Evolutionary conservation across 1,140 invertebrate genomes (phyloP).

Genomic region (Lethrus apterus): DNA sequence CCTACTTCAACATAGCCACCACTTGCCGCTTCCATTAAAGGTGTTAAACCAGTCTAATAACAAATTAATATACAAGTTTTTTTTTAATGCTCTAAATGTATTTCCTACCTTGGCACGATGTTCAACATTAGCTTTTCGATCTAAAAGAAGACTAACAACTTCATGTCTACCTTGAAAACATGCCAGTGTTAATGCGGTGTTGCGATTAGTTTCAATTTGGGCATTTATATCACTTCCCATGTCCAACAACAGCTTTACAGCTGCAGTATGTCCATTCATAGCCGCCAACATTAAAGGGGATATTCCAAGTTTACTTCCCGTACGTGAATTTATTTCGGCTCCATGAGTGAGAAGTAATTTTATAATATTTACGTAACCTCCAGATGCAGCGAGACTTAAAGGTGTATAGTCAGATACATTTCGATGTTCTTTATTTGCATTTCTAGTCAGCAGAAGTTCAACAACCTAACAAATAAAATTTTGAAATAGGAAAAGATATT

Average conservation of each 20-base stretch:
- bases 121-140: slow-evolving; percentile 97
- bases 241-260: slow-evolving; percentile 85
- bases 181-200: slow-evolving; percentile 96
- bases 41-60: slow-evolving; percentile 82
- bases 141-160: slow-evolving; percentile 91
- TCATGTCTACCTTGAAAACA: slow-evolving; percentile 99
- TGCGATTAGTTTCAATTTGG: slow-evolving; percentile 98
- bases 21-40: slow-evolving; percentile 98
- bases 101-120: slow-evolving; percentile 85
- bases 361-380: slow-evolving; percentile 98
- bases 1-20: slow-evolving; percentile 99
- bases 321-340: slow-evolving; percentile 98
- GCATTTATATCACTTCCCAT: slow-evolving; percentile 99
- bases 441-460: slow-evolving; percentile 79
- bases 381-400: slow-evolving; percentile 92
- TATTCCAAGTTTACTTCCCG: slow-evolving; percentile 94
- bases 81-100: neutral
- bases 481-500: neutral
- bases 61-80: neutral
- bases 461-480: slow-evolving; percentile 61
- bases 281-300: slow-evolving; percentile 98
- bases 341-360: slow-evolving; percentile 83
- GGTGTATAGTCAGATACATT: slow-evolving; percentile 99
- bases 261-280: slow-evolving; percentile 97
- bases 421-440: slow-evolving; percentile 96